Conservation (phyloP, 2,797 vertebrate species). For the Onychomys arenicola region DNA sequence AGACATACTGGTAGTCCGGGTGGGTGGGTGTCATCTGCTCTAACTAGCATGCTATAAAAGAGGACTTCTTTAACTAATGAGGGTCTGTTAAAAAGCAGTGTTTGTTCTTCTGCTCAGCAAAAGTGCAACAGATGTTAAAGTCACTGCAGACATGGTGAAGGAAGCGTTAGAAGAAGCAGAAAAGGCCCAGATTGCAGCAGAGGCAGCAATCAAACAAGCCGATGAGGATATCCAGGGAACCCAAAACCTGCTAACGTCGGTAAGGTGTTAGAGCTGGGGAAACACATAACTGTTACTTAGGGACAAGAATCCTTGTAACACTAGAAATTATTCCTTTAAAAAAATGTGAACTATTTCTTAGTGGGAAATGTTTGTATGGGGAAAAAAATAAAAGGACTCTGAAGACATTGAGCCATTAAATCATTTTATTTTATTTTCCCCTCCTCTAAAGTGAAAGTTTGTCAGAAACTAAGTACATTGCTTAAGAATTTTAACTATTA, state of each 20-base stretch:
- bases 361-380: neutral
- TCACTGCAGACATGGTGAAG: slow-evolving; percentile 93
- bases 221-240: slow-evolving; percentile 93
- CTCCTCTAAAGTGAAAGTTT: slow-evolving; percentile 5
- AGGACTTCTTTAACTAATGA: neutral
- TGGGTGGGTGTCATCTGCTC: neutral
- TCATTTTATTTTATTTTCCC: neutral
- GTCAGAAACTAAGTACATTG: neutral
- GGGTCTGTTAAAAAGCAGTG: neutral
- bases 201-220: slow-evolving; percentile 94
- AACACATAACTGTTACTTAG: neutral
- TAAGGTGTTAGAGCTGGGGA: slow-evolving; percentile 82
- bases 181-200: slow-evolving; percentile 93
- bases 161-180: slow-evolving; percentile 94
- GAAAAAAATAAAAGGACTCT: neutral
- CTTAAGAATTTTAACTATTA: slow-evolving; percentile 16
- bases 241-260: slow-evolving; percentile 93
- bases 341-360: neutral
- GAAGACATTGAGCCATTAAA: neutral
- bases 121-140: slow-evolving; percentile 92
- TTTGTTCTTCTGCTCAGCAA: slow-evolving; percentile 87
- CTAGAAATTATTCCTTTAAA: slow-evolving; percentile 14
- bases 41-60: neutral
- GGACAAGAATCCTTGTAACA: neutral
- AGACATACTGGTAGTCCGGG: neutral